phyloP scores from a whole-genome alignment of 2,888 invertebrate species.

The Plusia festucae region DNA sequence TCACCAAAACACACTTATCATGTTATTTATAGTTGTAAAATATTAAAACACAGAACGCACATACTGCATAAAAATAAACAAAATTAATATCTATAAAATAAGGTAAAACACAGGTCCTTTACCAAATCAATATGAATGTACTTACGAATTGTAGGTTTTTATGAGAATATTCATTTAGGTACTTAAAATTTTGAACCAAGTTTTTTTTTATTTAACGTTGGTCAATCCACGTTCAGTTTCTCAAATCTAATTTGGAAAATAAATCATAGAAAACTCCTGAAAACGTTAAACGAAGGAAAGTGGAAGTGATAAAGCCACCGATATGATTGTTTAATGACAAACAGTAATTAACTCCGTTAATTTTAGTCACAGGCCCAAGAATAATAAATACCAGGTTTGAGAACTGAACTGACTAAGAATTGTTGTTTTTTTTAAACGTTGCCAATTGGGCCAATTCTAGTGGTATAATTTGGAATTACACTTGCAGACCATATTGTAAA shows the following conservation, averaged over 20 bases:
- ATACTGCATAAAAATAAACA: slow-evolving; percentile 1
- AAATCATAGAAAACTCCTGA: neutral
- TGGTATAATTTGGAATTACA: neutral
- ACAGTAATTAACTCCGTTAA: neutral
- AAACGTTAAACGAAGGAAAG: neutral
- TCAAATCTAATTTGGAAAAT: neutral
- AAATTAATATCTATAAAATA: neutral
- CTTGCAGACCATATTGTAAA: no score
- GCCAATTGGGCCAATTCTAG: neutral
- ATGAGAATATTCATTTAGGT: no score
- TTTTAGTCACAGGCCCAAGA: neutral
- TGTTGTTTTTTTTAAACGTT: neutral
- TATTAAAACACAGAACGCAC: slow-evolving; percentile 3
- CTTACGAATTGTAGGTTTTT: no score
- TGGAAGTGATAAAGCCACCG: neutral
- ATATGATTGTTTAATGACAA: neutral
- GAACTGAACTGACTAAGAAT: neutral
- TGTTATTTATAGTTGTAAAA: neutral
- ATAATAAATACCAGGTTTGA: neutral
- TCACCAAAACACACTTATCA: neutral
- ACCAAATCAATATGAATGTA: neutral
- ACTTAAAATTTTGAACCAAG: neutral
- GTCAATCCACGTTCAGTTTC: neutral
- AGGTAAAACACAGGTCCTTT: neutral
- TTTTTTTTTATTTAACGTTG: neutral